Evolutionary conservation across 64 coral and sea anemone genomes (phyloP), one percentile per base, ranked within the genome.

Genomic region (Porites australiensis): DNA sequence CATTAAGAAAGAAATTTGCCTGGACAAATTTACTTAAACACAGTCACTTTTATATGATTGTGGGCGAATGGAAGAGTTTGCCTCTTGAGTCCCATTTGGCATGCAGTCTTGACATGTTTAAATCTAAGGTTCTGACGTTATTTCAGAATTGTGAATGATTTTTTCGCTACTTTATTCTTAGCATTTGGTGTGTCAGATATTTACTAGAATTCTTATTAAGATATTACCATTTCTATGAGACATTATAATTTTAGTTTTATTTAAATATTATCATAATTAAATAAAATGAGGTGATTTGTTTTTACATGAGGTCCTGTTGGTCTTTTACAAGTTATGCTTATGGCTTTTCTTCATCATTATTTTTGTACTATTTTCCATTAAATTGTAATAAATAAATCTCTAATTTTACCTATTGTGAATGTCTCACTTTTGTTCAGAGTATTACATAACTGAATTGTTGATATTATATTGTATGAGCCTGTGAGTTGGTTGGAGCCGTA

Each of bases 1-100:
- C 79, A 19, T 83, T 83, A 61, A 83, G n/a, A 63, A 83, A 62
- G 59, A 83, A 83, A 83, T 83, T 22, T 83, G 55, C 79, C 79
- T 23, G 79, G 79, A 83, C 79, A 83, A 83, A 83, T 21, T 62
- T 83, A 62, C 57, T 83, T 54, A 62, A 62, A 86, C n/a, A 86
- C 44, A 86, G 62, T 69, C 70, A 50, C 44, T 86, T 86, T 83
- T 63, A 61, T 83, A 83, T n/a, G 79, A 83, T 83, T 63, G 58
- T 83, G 79, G 79, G 64, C 16, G 79, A 72, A 72, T 72, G 79
- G 79, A 83, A 83, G 7, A 83, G 79, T 83, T 63, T 83, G 57
- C 79, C 55, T 37, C 55, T 83, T 83, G 79, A 83, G 55, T 6
- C 64, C 57, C 58, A n/a, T 83, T 83, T 22, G 79, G 79, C 79